Conservation (phyloP, 2,797 vertebrate genomes). For the Euthynnus affinis region DNA sequence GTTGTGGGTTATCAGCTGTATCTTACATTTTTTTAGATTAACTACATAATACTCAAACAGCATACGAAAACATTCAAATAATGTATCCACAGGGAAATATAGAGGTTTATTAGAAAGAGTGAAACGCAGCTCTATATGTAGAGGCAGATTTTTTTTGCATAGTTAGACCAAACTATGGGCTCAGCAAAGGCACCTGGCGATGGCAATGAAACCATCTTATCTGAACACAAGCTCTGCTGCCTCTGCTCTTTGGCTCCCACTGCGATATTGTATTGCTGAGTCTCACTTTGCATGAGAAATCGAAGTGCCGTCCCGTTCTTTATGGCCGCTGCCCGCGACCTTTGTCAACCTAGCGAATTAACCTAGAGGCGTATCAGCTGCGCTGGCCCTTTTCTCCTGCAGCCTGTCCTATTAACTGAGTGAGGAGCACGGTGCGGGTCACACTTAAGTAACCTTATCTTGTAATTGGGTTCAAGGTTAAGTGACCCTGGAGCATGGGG, state of each 20-base stretch:
- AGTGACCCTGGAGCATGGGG: constrained; percentile 84
- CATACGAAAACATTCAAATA: constrained; percentile 2
- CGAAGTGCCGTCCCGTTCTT: constrained; percentile 83
- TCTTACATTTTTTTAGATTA: neutral
- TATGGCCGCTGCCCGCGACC: constrained; percentile 82
- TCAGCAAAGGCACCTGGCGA: constrained; percentile 65
- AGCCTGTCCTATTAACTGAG: constrained; percentile 86
- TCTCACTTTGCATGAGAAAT: constrained; percentile 86
- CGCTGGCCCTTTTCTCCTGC: constrained; percentile 81
- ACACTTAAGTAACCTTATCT: constrained; percentile 89
- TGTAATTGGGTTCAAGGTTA: constrained; percentile 93
- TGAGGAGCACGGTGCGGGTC: constrained; percentile 79
- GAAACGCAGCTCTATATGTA: constrained; percentile 2
- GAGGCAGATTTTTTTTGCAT: constrained; percentile 32
- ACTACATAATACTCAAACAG: constrained; percentile 16
- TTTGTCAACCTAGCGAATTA: constrained; percentile 87
- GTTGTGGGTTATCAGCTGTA: neutral
- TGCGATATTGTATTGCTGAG: constrained; percentile 82
- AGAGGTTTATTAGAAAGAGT: constrained; percentile 7
- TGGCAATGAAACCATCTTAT: constrained; percentile 71
- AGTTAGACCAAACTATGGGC: constrained; percentile 44
- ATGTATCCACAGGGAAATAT: constrained; percentile 10
- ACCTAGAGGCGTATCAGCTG: constrained; percentile 85
- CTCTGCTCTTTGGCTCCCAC: constrained; percentile 74
- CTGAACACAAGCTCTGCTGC: constrained; percentile 72